These are phyloP conservation scores for Folsomia manolachei DNA, from an alignment of 2,888 invertebrate genomes.

Conservation along the genomic window DNA sequence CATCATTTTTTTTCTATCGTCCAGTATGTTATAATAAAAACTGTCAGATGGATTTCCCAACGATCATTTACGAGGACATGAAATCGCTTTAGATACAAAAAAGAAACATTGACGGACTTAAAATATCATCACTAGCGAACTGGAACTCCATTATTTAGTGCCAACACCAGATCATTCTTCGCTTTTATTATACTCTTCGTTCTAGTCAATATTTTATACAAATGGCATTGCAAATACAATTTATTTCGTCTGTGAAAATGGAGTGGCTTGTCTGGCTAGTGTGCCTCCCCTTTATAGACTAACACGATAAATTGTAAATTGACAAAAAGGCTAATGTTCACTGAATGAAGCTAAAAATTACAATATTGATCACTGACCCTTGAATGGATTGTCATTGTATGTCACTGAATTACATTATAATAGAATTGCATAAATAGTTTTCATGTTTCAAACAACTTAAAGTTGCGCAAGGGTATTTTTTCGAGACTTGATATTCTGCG, in stretches of 20 bases:
- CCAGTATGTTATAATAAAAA: not conserved
- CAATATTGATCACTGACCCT: not conserved
- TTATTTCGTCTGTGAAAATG: not conserved
- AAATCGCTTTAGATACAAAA: not conserved
- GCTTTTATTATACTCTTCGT: too few species aligned
- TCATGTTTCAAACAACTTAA: too few species aligned
- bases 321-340: too few species aligned
- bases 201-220: not conserved
- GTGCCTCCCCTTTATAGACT: too few species aligned
- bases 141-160: not conserved
- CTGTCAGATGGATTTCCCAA: not conserved
- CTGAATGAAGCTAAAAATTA: too few species aligned
- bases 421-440: too few species aligned
- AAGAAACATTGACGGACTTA: not conserved
- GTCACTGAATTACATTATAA: not conserved
- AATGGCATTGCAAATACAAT: not conserved
- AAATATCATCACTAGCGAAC: not conserved
- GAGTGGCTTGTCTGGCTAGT: too few species aligned
- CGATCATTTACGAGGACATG: not conserved
- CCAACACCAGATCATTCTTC: too few species aligned
- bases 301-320: too few species aligned
- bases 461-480: too few species aligned
- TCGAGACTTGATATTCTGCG: not conserved
- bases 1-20: not conserved
- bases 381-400: not conserved